These are phyloP conservation scores for Eupelmus urozonus DNA, from an alignment of 2,888 invertebrate genomes.

Conservation along the genomic window DNA sequence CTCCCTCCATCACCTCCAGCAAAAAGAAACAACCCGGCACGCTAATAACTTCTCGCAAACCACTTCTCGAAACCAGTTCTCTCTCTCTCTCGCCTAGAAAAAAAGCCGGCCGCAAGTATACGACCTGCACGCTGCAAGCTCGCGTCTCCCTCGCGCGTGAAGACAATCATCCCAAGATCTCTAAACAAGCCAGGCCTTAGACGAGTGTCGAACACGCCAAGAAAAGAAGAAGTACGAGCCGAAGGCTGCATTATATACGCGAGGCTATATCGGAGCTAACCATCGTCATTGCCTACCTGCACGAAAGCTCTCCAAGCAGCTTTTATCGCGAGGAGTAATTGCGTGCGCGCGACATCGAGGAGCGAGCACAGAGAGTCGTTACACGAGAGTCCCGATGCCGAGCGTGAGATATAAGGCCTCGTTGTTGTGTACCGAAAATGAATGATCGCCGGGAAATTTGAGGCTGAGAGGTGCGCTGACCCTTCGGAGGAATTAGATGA, in stretches of 20 bases:
- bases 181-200: neutral
- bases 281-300: constrained; percentile 44
- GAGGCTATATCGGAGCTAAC: constrained; percentile 1
- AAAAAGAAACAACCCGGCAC: neutral
- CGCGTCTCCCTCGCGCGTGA: neutral
- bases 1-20: too few species aligned
- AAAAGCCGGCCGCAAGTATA: neutral
- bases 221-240: neutral
- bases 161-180: constrained; percentile 34
- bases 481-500: constrained; percentile 15
- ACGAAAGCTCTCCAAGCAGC: constrained; percentile 52
- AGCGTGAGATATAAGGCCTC: constrained; percentile 46
- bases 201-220: constrained; percentile 31
- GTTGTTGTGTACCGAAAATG: constrained; percentile 19
- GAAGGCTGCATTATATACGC: constrained; percentile 22
- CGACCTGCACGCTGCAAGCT: neutral
- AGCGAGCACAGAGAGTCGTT: neutral
- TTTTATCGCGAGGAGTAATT: constrained; percentile 66
- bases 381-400: constrained; percentile 52
- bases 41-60: constrained; percentile 18
- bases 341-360: constrained; percentile 63
- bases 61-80: constrained; percentile 10
- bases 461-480: neutral
- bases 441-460: constrained; percentile 31
- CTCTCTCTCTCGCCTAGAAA: too few species aligned